phyloP scores from a whole-genome alignment of 35 echinoderm and acorn worm species.

The Hemicentrotus pulcherrimus region DNA sequence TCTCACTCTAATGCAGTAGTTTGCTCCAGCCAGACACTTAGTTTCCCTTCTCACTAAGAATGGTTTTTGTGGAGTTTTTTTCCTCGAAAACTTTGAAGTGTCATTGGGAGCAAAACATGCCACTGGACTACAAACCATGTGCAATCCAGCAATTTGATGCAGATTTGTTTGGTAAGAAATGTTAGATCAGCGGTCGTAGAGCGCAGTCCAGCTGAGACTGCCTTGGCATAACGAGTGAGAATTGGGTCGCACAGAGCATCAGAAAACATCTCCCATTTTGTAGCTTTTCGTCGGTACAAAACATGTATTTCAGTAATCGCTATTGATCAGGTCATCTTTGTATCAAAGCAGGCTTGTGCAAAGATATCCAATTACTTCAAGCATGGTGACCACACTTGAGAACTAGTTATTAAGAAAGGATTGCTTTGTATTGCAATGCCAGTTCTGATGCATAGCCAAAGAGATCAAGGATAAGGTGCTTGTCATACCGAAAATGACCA shows the following conservation, averaged over 20 bases:
- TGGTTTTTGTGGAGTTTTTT: background rate
- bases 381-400: background rate
- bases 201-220: background rate
- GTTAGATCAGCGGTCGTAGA: background rate
- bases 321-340: too few species aligned
- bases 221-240: background rate
- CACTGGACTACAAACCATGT: background rate
- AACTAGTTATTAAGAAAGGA: background rate
- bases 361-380: too few species aligned
- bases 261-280: background rate
- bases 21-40: background rate
- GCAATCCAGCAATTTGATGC: background rate
- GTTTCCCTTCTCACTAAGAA: background rate
- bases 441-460: too few species aligned
- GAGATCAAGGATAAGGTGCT: too few species aligned
- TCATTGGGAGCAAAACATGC: background rate
- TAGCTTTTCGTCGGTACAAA: background rate
- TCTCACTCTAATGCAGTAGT: background rate
- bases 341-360: too few species aligned
- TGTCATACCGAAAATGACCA: background rate
- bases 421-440: background rate
- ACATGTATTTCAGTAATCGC: background rate
- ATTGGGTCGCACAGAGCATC: too few species aligned
- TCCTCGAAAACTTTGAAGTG: too few species aligned
- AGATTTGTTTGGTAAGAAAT: background rate